Evolutionary conservation across 2,113 vertebrate genomes (phyloP).

Genomic region (Meles meles): DNA sequence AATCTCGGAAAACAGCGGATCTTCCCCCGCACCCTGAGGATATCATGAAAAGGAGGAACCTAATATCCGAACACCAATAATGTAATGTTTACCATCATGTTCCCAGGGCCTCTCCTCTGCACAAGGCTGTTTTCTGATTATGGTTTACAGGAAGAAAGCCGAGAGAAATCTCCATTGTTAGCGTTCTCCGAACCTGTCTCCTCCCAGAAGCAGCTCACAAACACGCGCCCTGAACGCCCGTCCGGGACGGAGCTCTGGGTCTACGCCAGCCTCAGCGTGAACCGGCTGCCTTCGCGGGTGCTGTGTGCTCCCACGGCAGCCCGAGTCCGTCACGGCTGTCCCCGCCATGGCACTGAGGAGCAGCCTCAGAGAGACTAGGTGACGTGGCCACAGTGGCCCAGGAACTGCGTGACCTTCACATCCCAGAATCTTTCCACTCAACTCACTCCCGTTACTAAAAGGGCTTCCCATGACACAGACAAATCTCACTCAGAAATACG

Average conservation of each 20-base stretch:
- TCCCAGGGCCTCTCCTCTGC: not conserved
- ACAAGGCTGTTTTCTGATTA: not conserved
- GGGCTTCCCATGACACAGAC: not conserved
- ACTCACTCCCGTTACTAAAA: not conserved
- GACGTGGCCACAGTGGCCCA: not conserved
- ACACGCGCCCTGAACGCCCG: not conserved
- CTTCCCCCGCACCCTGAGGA: constrained; percentile 17
- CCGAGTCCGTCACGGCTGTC: not conserved
- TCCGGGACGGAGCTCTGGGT: not conserved
- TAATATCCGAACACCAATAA: not conserved
- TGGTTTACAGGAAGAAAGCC: not conserved
- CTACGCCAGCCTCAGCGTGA: too few relatives aligned
- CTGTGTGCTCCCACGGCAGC: not conserved
- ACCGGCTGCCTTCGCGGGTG: not conserved
- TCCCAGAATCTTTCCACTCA: not conserved
- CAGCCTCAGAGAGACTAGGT: not conserved
- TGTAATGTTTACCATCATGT: not conserved
- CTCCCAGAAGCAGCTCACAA: not conserved
- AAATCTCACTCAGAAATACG: not conserved
- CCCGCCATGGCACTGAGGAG: not conserved
- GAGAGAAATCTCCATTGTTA: not conserved
- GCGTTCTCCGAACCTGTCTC: not conserved
- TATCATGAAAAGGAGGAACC: not conserved
- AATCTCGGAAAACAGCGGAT: not conserved
- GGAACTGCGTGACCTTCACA: not conserved